Base-by-base conservation (phyloP, 92 coral and sea anemone species). In the Meandrina meandrites region DNA sequence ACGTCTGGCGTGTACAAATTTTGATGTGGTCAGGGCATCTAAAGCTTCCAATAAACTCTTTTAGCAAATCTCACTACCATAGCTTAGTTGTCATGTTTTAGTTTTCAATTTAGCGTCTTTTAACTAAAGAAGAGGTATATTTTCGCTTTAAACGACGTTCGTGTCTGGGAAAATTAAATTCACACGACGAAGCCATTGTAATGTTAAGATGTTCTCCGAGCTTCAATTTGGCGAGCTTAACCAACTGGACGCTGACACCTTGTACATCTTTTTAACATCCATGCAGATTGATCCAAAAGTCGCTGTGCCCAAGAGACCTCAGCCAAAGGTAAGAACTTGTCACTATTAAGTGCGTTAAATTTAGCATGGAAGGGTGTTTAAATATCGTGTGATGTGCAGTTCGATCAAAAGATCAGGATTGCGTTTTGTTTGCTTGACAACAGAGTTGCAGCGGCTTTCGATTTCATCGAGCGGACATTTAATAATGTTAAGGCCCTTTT, bases 271-370 rank as follows among this genome's bases (percentile, higher is more conserved):
- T 86, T 81, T 56, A 22, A 78, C 75, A 27, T 79, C 28, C 57
- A 79, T 80, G 90, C 93, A 97, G 99, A 94, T 97, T 53, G 99
- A 97, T 79, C 99, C 99, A 9, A 97, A 97, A 88, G 88, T 94
- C 60, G 99, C 99, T 53, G 95, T 97, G 8, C 98, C 99, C 47
- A 97, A 94, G 84, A 84, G 96, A 87, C 98, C 99, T 57, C 98
- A 95, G 34, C 98, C 98, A 40, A 97, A 97, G 99, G 99, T 97
- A 94, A 87, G 92, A 67, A 40, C 50, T 31, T 76, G 79, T 81
- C 74, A 56, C 42, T 64, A 58, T 79, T 72, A 76, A 79, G 78
- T 62, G 78, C 81, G 79, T 79, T 81, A 37, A 74, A 86, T 87
- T 66, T 70, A 83, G 82, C 86, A 79, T 83, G 89, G 78, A 90